Conservation (phyloP, 2,797 vertebrate genomes). For the Mormyrus proboscirostris region DNA sequence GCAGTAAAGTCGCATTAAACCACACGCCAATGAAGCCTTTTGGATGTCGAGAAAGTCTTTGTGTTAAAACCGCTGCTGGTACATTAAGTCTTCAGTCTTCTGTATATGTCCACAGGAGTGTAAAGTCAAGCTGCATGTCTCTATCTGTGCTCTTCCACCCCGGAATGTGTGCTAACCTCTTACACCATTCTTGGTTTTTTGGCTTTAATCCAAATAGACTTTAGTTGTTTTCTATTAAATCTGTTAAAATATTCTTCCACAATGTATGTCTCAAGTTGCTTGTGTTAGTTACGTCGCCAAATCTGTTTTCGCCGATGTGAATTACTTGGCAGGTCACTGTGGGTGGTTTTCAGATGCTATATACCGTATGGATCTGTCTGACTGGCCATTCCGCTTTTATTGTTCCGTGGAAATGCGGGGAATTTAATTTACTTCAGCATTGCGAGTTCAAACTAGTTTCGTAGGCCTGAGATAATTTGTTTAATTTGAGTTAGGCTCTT, state of each 20-base stretch:
- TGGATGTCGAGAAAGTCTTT: neutral
- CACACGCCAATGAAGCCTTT: neutral
- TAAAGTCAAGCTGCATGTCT: neutral
- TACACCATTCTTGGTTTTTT: neutral
- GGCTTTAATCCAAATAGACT: neutral
- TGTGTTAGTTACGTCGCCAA: neutral
- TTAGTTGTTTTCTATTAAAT: neutral
- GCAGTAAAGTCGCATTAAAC: neutral
- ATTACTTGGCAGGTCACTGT: neutral
- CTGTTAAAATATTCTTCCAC: neutral
- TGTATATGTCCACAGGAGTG: neutral
- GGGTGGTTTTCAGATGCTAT: too few relatives aligned
- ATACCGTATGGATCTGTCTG: neutral
- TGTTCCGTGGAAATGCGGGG: neutral
- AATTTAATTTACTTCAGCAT: neutral
- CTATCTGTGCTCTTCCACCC: neutral
- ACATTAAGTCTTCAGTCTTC: neutral
- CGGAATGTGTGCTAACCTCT: neutral
- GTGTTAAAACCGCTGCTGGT: neutral
- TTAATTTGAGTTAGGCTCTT: neutral
- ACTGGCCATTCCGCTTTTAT: neutral
- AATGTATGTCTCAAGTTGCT: neutral
- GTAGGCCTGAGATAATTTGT: neutral
- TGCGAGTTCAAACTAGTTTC: constrained; percentile 5
- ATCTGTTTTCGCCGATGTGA: neutral